Conservation (phyloP, 92 coral and sea anemone species). For the Porites rus region DNA sequence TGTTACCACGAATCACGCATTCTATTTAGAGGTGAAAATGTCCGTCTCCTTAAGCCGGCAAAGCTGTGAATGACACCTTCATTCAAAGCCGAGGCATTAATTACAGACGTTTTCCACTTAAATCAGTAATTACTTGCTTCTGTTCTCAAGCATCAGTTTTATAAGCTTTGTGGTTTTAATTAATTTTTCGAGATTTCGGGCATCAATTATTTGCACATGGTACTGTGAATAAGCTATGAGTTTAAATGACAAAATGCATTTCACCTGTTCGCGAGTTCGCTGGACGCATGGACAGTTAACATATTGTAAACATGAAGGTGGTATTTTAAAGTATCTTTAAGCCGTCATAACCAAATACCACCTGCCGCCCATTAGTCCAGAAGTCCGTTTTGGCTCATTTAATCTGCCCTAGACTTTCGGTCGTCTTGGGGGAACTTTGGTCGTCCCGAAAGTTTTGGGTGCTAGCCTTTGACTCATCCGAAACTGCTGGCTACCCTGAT, state of each 20-base stretch:
- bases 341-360: not conserved
- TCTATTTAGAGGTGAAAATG: slow-evolving; percentile 8
- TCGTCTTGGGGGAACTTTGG: too few species aligned
- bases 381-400: not conserved
- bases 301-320: not conserved
- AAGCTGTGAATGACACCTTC: slow-evolving; percentile 12
- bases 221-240: not conserved
- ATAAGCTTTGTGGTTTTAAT: not conserved
- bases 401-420: too few species aligned
- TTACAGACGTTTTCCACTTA: not conserved
- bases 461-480: too few species aligned
- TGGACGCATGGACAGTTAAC: not conserved
- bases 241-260: not conserved
- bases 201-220: slow-evolving; percentile 17
- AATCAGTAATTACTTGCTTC: not conserved
- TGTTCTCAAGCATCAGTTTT: not conserved
- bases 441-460: too few species aligned
- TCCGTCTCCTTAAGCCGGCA: not conserved
- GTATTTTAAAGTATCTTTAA: not conserved
- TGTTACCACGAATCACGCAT: slow-evolving; percentile 43
- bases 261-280: not conserved
- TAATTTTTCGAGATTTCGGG: not conserved
- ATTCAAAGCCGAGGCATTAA: not conserved
- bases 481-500: too few species aligned
- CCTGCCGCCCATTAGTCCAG: not conserved